Evolutionary conservation across 2,113 vertebrate species (phyloP), one percentile per base, ranked within the genome.

Genomic region (Pseudopipra pipra): DNA sequence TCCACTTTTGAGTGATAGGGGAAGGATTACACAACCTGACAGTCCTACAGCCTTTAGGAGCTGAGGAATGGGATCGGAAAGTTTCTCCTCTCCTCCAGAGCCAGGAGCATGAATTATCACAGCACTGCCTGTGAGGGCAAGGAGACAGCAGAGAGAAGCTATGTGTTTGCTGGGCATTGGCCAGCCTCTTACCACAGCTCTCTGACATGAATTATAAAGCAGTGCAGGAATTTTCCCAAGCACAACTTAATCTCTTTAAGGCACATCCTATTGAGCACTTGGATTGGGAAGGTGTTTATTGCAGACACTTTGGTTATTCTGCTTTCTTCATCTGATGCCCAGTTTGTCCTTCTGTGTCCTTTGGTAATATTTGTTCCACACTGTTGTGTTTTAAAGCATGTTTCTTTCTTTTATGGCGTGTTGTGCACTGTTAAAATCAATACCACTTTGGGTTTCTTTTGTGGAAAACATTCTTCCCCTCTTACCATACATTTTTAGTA

Each of bases 261-360:
- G 8, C 28, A 41, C 1, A 2, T 63, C 3, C 2, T 14, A 9
- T 0, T 20, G 41, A 74, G 22, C 12, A 35, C 20, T 85, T n/a
- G 18, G 41, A 7, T 15, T 78, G 44, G 39, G 76, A 65, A 75
- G 16, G 20, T 49, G 30, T 65, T 89, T 41, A 35, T 6, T 76
- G 68, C 41, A 61, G 37, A 61, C 11, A 12, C 41, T 46, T 90
- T 11, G 24, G 30, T 76, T 87, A 47, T 76, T 86, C 41, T 76
- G 14, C 55, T 73, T 83, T 39, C 44, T 68, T 91, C 46, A 33
- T 23, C 59, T 47, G 54, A 55, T 44, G 33, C 31, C 12, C 43
- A 27, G 8, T 74, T 81, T 77, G 55, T 43, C 16, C 21, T 71
- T 59, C 55, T 43, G 8, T 58, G 16, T 85, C 28, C 30, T 78